Evolutionary conservation across 1,140 invertebrate species (phyloP).

Genomic region (Pseudomyrmex cubaensis): DNA sequence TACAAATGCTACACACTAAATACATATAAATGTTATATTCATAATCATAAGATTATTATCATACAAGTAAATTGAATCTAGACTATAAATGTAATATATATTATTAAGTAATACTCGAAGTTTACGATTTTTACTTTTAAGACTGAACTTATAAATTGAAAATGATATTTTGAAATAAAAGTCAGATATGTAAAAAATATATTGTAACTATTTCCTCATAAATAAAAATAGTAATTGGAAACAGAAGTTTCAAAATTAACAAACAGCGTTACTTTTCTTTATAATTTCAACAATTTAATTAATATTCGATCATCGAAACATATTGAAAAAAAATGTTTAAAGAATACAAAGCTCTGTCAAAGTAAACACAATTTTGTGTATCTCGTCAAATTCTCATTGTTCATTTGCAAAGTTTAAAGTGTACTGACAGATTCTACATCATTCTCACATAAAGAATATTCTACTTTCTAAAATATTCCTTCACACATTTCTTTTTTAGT

Average conservation of each 20-base stretch:
- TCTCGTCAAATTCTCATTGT: conserved; percentile 13
- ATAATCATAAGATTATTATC: too few species aligned
- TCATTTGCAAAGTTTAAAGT: not conserved
- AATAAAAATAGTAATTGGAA: conserved; percentile 2
- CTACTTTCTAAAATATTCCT: not conserved
- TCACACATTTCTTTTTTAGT: not conserved
- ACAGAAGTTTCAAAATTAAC: conserved; percentile 11
- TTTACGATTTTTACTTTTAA: too few species aligned
- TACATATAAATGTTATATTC: too few species aligned
- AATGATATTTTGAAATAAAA: too few species aligned
- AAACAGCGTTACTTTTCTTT: not conserved
- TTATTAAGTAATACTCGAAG: too few species aligned
- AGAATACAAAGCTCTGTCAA: conserved; percentile 24
- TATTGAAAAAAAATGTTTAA: conserved; percentile 21
- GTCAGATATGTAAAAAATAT: too few species aligned
- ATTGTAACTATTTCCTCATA: not conserved
- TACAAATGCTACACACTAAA: too few species aligned
- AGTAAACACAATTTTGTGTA: not conserved
- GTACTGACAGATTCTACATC: conserved; percentile 3
- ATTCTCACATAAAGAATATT: not conserved
- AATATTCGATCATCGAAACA: conserved; percentile 21
- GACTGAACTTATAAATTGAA: too few species aligned
- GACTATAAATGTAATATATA: too few species aligned
- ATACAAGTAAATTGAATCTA: too few species aligned
- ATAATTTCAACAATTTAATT: not conserved